Evolutionary conservation across 2,113 vertebrate genomes (phyloP), one percentile per base, ranked within the genome.

Genomic region (Gracilinanus agilis): DNA sequence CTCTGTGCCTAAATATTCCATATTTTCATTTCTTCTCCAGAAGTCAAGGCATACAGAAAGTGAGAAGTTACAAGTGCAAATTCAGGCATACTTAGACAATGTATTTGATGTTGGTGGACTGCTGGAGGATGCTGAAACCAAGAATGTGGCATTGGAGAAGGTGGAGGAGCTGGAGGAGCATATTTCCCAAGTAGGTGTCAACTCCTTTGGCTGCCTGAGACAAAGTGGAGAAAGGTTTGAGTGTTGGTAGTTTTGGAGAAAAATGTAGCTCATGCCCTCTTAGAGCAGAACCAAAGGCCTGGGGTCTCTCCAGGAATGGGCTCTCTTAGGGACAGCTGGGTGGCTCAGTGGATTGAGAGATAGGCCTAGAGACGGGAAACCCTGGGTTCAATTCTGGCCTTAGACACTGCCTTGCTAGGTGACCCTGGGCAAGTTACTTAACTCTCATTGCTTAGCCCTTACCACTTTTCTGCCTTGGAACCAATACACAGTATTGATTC

Each of bases 141-240:
- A 99, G 98, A 99, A 99, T 0, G 99, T 99, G 91, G 99, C 99
- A 1, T 98, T 99, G 98, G 99, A 99, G 98, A 99, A 99, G 98
- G 99, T 99, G 98, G 99, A 99, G 90, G 99, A 99, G 96, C 98
- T 99, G 97, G 99, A 99, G 96, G 99, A 99, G 95, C 99, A 99
- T 90, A 98, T 99, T 97, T 99, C 99, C 93, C 99, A 99, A 0
- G 99, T 99, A 98, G 90, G 99, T 98, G 49, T 61, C 54, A 10
- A 90, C 23, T 54, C 54, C 40, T 44, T n/a, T 53, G 53, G 0
- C 44, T 6, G 3, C 88, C 34, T 54, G 88, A 83, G 53, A 88
- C 16, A 1, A 34, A 10, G 23, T 40, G 34, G 40, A 54, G 23
- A 11, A 16, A 61, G 44, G 27, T 12, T 24, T 61, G 54, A 53